Conservation (phyloP, 1,140 invertebrate species). For the Battus philenor region DNA sequence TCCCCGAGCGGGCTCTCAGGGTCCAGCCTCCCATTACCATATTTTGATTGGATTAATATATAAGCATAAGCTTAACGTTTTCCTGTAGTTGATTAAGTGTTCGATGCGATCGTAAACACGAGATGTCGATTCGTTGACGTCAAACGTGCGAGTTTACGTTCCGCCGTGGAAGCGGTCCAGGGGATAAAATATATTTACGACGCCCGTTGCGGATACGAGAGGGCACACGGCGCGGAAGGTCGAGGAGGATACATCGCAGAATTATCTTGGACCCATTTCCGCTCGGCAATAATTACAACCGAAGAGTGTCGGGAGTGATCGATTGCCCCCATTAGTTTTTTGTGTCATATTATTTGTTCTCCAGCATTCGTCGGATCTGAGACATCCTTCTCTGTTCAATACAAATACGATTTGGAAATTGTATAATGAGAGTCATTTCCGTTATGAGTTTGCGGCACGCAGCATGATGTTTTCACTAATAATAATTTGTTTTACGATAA, state of each 20-base stretch:
- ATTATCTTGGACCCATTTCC: slow-evolving; percentile 42
- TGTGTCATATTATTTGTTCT: slow-evolving; percentile 25
- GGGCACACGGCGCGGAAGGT: too few relatives aligned
- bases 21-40: slow-evolving; percentile 45
- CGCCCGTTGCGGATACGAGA: neutral
- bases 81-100: slow-evolving; percentile 54
- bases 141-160: slow-evolving; percentile 38
- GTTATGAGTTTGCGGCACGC: slow-evolving; percentile 13
- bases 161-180: slow-evolving; percentile 13
- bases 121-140: slow-evolving; percentile 34
- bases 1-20: slow-evolving; percentile 35
- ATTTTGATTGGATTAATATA: slow-evolving; percentile 66
- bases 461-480: slow-evolving; percentile 21
- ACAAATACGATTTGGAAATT: slow-evolving; percentile 35
- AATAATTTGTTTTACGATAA: slow-evolving; percentile 16
- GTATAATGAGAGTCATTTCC: slow-evolving; percentile 47
- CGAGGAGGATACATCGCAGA: slow-evolving; percentile 30
- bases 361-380: slow-evolving; percentile 20
- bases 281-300: slow-evolving; percentile 37
- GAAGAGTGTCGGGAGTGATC: slow-evolving; percentile 30
- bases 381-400: slow-evolving; percentile 29
- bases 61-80: slow-evolving; percentile 47
- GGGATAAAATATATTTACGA: slow-evolving; percentile 12
- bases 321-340: slow-evolving; percentile 44
- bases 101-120: slow-evolving; percentile 48